Base-by-base conservation (phyloP, 2,797 vertebrate genomes). In the Bradypodion pumilum region DNA sequence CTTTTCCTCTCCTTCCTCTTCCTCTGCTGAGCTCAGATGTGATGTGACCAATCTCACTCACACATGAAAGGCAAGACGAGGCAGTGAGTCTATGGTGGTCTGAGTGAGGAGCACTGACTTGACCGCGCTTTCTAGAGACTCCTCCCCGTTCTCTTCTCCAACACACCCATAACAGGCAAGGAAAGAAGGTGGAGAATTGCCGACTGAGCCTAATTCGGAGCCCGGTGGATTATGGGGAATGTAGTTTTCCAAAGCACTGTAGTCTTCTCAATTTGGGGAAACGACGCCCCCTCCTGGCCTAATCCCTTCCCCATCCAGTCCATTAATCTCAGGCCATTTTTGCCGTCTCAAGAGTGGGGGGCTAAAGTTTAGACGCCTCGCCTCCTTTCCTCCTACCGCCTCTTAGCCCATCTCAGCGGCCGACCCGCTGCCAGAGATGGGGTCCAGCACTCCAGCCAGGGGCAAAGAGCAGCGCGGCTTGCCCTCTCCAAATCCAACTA, bases 41-140 rank as follows among this genome's bases (percentile, higher is more conserved):
- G 49, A 75, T n/a, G n/a, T n/a, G n/a, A n/a, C n/a, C n/a, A n/a
- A n/a, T n/a, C n/a, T n/a, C n/a, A n/a, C n/a, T n/a, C n/a, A n/a
- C n/a, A n/a, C n/a, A n/a, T n/a, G n/a, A n/a, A n/a, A n/a, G n/a
- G n/a, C n/a, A n/a, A n/a, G n/a, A n/a, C n/a, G n/a, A n/a, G n/a
- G n/a, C n/a, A n/a, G n/a, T n/a, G n/a, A n/a, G n/a, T n/a, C n/a
- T n/a, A n/a, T n/a, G n/a, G n/a, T n/a, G n/a, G n/a, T n/a, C n/a
- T n/a, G n/a, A n/a, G n/a, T n/a, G n/a, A n/a, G n/a, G n/a, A n/a
- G n/a, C n/a, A n/a, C n/a, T n/a, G n/a, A n/a, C n/a, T n/a, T n/a
- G n/a, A n/a, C 1, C 37, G 3, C 13, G 3, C 1, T 4, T 19
- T n/a, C 25, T 7, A 29, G 2, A 5, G n/a, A 23, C 23, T 7